phyloP scores from a whole-genome alignment of 2,888 invertebrate genomes.

The Syrphus vitripennis region DNA sequence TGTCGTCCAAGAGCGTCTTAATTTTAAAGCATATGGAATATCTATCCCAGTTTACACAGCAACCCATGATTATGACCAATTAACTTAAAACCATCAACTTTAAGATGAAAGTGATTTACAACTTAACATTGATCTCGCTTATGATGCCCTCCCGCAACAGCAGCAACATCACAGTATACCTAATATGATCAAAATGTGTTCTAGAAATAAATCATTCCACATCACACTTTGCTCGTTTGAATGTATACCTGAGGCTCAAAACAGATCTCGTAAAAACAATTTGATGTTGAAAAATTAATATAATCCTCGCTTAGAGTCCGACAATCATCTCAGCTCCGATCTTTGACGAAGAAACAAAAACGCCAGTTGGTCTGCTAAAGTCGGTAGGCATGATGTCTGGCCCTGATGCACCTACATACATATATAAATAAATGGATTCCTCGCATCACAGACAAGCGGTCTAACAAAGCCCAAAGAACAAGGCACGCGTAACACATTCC shows the following conservation, averaged over 20 bases:
- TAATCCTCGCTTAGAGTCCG: slow-evolving; percentile 50
- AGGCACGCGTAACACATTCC: slow-evolving; percentile 70
- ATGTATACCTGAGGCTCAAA: neutral
- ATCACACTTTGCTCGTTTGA: slow-evolving; percentile 15
- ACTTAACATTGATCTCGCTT: slow-evolving; percentile 57
- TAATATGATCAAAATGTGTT: slow-evolving; percentile 29
- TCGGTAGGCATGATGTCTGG: slow-evolving; percentile 40
- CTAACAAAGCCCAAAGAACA: slow-evolving; percentile 50
- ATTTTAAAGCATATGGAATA: neutral
- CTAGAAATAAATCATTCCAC: slow-evolving; percentile 62
- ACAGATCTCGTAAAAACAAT: slow-evolving; percentile 59
- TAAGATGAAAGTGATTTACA: slow-evolving; percentile 52
- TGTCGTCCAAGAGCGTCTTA: neutral
- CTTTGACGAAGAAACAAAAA: slow-evolving; percentile 19
- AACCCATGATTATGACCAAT: slow-evolving; percentile 4
- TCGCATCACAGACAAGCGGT: slow-evolving; percentile 39
- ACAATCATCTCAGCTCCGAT: neutral
- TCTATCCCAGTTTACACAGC: neutral
- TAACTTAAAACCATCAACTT: slow-evolving; percentile 23
- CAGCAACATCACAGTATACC: too few relatives aligned
- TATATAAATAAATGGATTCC: neutral
- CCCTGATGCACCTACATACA: neutral
- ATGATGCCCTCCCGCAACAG: slow-evolving; percentile 17
- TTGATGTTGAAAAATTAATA: slow-evolving; percentile 68
- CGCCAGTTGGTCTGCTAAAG: slow-evolving; percentile 68